These are phyloP conservation scores for Agonopterix heracliana DNA, from an alignment of 2,888 invertebrate genomes.

Conservation along the genomic window DNA sequence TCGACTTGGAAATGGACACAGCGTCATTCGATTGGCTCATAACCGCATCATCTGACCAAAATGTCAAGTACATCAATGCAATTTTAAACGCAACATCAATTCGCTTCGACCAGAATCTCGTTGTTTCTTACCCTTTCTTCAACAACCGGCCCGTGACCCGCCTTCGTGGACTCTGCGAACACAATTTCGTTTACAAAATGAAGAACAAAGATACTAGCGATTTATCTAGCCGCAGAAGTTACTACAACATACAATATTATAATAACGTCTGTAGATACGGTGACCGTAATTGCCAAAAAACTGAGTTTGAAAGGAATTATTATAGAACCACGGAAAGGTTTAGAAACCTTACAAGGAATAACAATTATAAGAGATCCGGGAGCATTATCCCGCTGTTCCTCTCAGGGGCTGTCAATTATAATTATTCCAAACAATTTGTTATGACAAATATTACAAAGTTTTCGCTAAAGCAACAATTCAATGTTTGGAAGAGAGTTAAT, in stretches of 20 bases:
- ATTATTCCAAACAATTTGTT: constrained; percentile 43
- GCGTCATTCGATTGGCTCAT: constrained; percentile 59
- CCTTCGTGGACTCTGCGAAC: constrained; percentile 33
- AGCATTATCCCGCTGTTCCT: constrained; percentile 33
- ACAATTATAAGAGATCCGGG: constrained; percentile 33
- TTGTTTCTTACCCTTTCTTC: constrained; percentile 38
- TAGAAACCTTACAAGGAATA: constrained; percentile 39
- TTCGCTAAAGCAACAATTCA: constrained; percentile 26
- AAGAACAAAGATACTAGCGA: neutral
- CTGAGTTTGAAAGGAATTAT: constrained; percentile 43
- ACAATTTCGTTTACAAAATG: constrained; percentile 42
- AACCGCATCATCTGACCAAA: constrained; percentile 35
- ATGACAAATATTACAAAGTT: constrained; percentile 47
- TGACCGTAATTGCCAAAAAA: constrained; percentile 21
- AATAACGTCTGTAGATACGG: constrained; percentile 13
- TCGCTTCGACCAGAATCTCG: constrained; percentile 57
- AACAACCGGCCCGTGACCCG: constrained; percentile 1
- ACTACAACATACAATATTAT: neutral
- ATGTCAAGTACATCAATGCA: constrained; percentile 40
- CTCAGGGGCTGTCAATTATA: constrained; percentile 41
- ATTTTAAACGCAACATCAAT: constrained; percentile 49
- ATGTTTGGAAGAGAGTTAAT: constrained; percentile 20
- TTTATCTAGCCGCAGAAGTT: constrained; percentile 4
- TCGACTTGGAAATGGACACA: constrained; percentile 42
- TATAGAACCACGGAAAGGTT: constrained; percentile 46